phyloP scores from a whole-genome alignment of 37 sponge, comb jelly and placozoan species.

The Eunapius fragilis region DNA sequence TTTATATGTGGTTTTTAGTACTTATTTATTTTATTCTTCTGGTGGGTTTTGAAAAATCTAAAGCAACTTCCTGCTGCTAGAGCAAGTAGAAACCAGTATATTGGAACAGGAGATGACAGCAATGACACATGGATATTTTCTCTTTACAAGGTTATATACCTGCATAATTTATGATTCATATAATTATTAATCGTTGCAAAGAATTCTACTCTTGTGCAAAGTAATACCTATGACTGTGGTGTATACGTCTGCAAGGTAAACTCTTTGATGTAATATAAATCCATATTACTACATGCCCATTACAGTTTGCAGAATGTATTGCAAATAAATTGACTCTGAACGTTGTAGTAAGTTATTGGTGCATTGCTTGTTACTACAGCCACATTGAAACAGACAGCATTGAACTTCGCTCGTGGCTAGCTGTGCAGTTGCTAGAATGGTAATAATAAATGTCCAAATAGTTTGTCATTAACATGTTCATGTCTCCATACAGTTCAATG shows the following conservation, averaged over 20 bases:
- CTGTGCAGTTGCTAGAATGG: neutral
- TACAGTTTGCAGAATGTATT: neutral
- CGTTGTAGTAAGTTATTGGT: neutral
- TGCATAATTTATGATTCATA: neutral
- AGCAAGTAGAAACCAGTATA: neutral
- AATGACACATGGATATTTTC: neutral
- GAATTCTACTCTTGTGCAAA: neutral
- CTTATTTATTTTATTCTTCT: neutral
- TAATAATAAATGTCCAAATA: too few relatives aligned
- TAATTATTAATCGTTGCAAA: neutral
- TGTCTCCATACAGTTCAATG: too few relatives aligned
- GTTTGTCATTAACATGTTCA: too few relatives aligned
- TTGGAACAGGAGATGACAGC: neutral
- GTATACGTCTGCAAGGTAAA: neutral
- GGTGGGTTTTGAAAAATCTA: neutral
- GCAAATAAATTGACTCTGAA: neutral
- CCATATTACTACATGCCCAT: neutral
- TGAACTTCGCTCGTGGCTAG: neutral
- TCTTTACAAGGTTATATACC: too few relatives aligned
- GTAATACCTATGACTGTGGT: neutral
- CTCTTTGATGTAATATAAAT: neutral
- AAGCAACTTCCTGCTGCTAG: neutral
- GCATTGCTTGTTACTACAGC: neutral
- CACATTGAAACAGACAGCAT: neutral
- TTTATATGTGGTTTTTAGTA: neutral